Evolutionary conservation across 1,140 invertebrate genomes (phyloP).

Genomic region (Geopemphigus sp.): DNA sequence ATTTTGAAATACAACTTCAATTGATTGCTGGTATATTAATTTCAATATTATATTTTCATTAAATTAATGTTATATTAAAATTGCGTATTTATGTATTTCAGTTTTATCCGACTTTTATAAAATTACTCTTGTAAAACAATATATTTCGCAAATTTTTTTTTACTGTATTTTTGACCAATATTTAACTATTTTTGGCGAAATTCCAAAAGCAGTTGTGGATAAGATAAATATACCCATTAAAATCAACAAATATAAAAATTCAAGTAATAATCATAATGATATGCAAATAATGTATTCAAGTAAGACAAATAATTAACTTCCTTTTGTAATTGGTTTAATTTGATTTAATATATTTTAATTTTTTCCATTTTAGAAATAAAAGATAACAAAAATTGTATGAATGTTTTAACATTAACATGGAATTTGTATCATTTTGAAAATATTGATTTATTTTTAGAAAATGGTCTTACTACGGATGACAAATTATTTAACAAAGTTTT

Average conservation of each 20-base stretch:
- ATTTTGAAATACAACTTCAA: constrained; percentile 18
- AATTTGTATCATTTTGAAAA: constrained; percentile 11
- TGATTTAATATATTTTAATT: neutral
- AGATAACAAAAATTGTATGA: constrained; percentile 5
- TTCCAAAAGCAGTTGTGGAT: constrained; percentile 5
- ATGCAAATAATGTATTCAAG: neutral
- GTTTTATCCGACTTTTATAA: constrained; percentile 37
- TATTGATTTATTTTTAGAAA: constrained; percentile 30
- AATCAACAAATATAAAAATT: neutral
- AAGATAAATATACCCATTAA: constrained; percentile 13
- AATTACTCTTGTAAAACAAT: constrained; percentile 29
- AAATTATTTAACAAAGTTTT: neutral
- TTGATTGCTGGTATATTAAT: constrained; percentile 14
- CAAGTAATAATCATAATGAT: neutral
- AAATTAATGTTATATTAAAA: neutral
- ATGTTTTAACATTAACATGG: constrained; percentile 21
- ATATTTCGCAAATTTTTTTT: constrained; percentile 18
- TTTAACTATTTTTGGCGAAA: neutral
- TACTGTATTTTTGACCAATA: constrained; percentile 34
- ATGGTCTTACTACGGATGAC: neutral
- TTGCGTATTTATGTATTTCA: neutral
- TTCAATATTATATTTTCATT: neutral
- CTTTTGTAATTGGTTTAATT: neutral
- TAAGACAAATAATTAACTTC: neutral
- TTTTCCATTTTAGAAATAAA: constrained; percentile 31